Evolutionary conservation across 2,113 vertebrate genomes (phyloP), one percentile per base, ranked within the genome.

Genomic region (Neomonachus schauinslandi): DNA sequence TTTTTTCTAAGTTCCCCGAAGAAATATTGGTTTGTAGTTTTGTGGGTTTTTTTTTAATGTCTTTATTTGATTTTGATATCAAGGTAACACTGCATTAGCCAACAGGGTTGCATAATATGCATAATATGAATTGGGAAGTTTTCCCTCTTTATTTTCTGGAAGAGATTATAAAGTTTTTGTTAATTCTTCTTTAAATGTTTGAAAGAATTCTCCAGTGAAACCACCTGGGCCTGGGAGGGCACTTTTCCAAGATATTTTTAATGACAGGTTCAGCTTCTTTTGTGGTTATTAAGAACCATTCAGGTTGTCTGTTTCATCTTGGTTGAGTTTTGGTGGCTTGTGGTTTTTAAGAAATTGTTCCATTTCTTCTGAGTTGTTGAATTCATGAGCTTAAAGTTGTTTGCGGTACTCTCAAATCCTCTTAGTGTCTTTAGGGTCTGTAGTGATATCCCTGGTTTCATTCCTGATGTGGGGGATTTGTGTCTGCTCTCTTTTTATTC

Each of bases 41-140:
- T 36, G 67, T 21, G 33, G 18, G 2, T 18, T 55, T 26, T 5
- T 31, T 24, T 21, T 10, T 72, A 10, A 4, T 87, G 0, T 79
- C 13, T 84, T 81, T 57, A 10, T 83, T 65, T 91, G n/a, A 72
- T 77, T 83, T 89, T 49, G 16, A 33, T 82, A 95, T 87, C 36
- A 89, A 61, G 31, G 28, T 74, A 46, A 22, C 19, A 79, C 11
- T 91, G 7, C 14, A 76, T 77, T 93, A 76, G 28, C 33, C 88
- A 91, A 69, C 59, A 95, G 59, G 42, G 28, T 46, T 46, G 46
- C 46, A 46, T 83, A 36, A n/a, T 31, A 24, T n/a, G 13, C 19
- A 46, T 82, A 96, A 94, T 55, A 46, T 84, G 24, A 94, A 36
- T 86, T 74, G 18, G 36, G 39, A 89, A 92, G 67, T 51, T 83